A percentile compares a stretch with the other conserved stretches of the same genome.
These are phyloP conservation scores for Cybosia mesomella DNA, from an alignment of 2,888 invertebrate species.

Conservation along the genomic window DNA sequence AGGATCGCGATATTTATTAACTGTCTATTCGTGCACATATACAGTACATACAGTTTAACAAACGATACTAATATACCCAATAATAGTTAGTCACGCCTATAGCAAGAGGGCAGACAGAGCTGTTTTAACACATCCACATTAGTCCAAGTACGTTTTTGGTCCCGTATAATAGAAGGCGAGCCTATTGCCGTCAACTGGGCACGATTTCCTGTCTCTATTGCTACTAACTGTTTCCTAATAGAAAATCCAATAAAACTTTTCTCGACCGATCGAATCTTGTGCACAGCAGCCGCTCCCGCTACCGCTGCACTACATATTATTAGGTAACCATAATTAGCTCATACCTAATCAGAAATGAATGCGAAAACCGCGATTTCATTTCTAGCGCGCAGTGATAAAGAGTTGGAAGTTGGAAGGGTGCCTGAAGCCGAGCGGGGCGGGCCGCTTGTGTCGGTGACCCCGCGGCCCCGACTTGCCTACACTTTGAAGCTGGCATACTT, in stretches of 20 bases:
- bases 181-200: background rate
- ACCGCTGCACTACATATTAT: background rate
- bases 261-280: background rate
- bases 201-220: background rate
- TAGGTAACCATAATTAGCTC: background rate
- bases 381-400: constrained; percentile 58
- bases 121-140: background rate
- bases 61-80: too few relatives aligned
- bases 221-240: background rate
- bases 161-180: background rate
- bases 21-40: too few relatives aligned
- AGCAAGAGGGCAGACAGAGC: background rate
- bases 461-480: constrained; percentile 75
- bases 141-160: too few relatives aligned
- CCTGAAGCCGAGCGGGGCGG: constrained; percentile 53
- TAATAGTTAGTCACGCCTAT: background rate
- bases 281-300: background rate
- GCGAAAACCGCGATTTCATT: constrained; percentile 54
- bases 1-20: too few relatives aligned
- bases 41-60: too few relatives aligned
- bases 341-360: constrained; percentile 35
- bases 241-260: background rate
- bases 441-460: constrained; percentile 80
- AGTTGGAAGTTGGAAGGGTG: constrained; percentile 54
- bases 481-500: constrained; percentile 67